Evolutionary conservation across 2,113 vertebrate genomes (phyloP).

Genomic region (Ciconia stormi): DNA sequence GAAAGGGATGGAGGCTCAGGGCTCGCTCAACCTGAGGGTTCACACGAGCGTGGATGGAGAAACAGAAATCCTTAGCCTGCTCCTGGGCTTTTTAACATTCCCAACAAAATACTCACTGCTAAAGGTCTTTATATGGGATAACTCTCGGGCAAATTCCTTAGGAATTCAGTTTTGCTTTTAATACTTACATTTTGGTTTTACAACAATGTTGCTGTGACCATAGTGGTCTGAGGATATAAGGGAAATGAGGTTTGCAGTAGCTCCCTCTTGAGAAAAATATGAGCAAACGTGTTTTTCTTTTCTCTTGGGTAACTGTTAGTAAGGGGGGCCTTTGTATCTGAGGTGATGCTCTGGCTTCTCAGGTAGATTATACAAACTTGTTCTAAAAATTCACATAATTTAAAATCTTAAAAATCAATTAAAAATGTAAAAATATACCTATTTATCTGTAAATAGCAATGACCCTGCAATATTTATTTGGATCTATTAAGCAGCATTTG

Average conservation of each 20-base stretch:
- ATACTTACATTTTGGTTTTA: neutral
- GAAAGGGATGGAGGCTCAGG: neutral
- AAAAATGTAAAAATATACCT: slow-evolving; percentile 42
- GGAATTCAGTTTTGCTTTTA: neutral
- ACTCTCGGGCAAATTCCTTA: neutral
- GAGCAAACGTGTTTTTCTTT: neutral
- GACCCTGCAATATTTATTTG: neutral
- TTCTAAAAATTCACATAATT: slow-evolving; percentile 27
- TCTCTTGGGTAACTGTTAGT: neutral
- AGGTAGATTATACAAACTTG: slow-evolving; percentile 5
- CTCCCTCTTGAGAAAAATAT: neutral
- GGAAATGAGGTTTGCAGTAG: neutral
- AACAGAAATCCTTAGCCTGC: neutral
- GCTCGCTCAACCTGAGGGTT: rapidly evolving
- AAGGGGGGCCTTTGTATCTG: neutral
- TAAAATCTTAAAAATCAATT: slow-evolving; percentile 41
- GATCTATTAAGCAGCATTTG: neutral
- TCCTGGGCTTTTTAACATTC: neutral
- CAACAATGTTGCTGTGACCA: neutral
- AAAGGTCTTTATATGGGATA: neutral
- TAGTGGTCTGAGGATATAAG: neutral
- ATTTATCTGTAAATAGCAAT: neutral
- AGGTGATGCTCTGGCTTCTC: neutral
- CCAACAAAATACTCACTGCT: neutral
- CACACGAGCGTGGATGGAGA: neutral